phyloP scores from a whole-genome alignment of 2,888 invertebrate species.

The Cerastoderma edule region DNA sequence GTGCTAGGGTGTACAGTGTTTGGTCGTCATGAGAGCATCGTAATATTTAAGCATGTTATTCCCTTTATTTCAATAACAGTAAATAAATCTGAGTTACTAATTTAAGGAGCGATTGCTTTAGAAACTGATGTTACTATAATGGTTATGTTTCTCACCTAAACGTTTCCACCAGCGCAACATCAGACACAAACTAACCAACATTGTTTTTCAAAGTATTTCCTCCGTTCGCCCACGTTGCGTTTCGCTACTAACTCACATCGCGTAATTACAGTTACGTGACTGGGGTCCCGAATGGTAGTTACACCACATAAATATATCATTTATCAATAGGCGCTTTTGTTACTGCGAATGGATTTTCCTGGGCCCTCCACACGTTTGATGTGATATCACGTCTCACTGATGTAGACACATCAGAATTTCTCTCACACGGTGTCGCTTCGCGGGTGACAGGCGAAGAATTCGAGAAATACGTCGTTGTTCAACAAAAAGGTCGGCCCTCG shows the following conservation, averaged over 20 bases:
- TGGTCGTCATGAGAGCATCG: too few relatives aligned
- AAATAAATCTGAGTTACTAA: too few relatives aligned
- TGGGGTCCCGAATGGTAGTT: neutral
- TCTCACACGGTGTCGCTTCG: constrained; percentile 5
- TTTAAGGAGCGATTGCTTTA: too few relatives aligned
- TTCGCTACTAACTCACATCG: neutral
- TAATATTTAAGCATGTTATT: too few relatives aligned
- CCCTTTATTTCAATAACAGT: too few relatives aligned
- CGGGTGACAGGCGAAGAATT: neutral
- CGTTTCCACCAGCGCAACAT: too few relatives aligned
- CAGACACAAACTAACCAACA: too few relatives aligned
- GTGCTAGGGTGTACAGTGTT: too few relatives aligned
- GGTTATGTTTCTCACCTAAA: too few relatives aligned
- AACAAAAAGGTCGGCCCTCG: neutral
- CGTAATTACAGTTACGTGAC: neutral
- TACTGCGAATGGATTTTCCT: constrained; percentile 12
- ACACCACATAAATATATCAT: constrained; percentile 14
- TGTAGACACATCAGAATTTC: constrained; percentile 15
- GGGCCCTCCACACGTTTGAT: constrained; percentile 1
- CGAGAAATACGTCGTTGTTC: neutral
- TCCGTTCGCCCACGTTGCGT: too few relatives aligned
- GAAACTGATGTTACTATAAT: too few relatives aligned
- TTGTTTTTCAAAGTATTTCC: too few relatives aligned
- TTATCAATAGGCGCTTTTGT: constrained; percentile 10
- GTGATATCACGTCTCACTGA: neutral